Evolutionary conservation across 2,797 vertebrate species (phyloP).

Genomic region (Sylvilagus floridanus): DNA sequence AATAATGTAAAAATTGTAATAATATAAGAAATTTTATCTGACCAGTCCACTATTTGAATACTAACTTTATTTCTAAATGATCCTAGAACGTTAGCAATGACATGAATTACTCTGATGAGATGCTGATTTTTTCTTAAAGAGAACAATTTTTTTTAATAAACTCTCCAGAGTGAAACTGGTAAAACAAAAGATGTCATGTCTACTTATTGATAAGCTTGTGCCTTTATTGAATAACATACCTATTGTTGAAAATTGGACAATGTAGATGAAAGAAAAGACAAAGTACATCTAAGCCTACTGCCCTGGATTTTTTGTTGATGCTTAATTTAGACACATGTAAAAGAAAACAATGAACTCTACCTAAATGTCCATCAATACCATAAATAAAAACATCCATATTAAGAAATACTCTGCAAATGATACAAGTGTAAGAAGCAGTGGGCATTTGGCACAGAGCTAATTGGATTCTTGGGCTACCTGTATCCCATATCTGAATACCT

Average conservation of each 20-base stretch:
- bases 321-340: background rate
- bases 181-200: background rate
- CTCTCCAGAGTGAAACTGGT: background rate
- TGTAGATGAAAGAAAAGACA: background rate
- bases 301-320: background rate
- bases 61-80: background rate
- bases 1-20: background rate
- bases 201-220: background rate
- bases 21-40: background rate
- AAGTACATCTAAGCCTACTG: background rate
- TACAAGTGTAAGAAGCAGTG: too few species aligned
- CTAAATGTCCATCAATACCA: background rate
- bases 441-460: too few species aligned
- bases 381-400: background rate
- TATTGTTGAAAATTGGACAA: slow-evolving; percentile 4
- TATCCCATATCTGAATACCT: too few species aligned
- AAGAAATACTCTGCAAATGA: background rate
- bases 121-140: background rate
- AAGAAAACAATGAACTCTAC: background rate
- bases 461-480: too few species aligned
- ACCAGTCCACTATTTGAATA: background rate
- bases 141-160: background rate
- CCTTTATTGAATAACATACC: background rate
- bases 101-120: background rate
- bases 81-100: background rate